Percentiles rank a stretch among this genome's conserved stretches.
These are phyloP conservation scores for Euspilapteryx auroguttella DNA, from an alignment of 2,888 invertebrate genomes.

Conservation along the genomic window DNA sequence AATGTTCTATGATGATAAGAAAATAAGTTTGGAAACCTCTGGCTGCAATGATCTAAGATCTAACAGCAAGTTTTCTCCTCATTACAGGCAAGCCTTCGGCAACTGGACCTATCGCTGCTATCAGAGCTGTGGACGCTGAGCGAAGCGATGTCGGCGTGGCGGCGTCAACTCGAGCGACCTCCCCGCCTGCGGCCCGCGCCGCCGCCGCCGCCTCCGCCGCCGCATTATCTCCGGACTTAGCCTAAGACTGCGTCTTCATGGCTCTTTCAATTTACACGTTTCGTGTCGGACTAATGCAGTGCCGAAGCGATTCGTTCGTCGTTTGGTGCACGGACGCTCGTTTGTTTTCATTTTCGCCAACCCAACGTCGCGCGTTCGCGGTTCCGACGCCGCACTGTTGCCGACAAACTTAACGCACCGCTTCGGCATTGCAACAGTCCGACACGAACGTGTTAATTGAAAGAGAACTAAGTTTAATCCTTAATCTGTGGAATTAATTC, in stretches of 20 bases:
- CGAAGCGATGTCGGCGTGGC: slow-evolving; percentile 88
- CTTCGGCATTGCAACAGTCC: too few species aligned
- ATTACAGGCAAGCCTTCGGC: slow-evolving; percentile 84
- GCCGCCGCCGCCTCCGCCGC: slow-evolving; percentile 49
- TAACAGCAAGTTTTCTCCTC: slow-evolving; percentile 7
- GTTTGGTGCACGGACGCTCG: background rate
- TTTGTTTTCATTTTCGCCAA: background rate
- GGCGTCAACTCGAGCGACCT: slow-evolving; percentile 53
- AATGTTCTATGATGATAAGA: too few species aligned
- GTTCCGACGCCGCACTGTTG: too few species aligned
- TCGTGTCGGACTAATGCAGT: background rate
- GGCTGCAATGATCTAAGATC: too few species aligned
- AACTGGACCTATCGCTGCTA: slow-evolving; percentile 84
- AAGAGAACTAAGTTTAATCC: too few species aligned
- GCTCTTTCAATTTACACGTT: background rate
- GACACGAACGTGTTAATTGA: too few species aligned
- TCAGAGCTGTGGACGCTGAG: slow-evolving; percentile 92
- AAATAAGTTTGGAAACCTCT: too few species aligned
- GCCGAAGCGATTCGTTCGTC: background rate
- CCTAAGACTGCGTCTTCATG: too few species aligned
- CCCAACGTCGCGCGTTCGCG: too few species aligned
- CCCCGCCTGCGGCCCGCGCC: slow-evolving; percentile 53
- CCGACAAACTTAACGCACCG: too few species aligned
- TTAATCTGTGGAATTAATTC: too few species aligned
- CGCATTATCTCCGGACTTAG: slow-evolving; percentile 46